A percentile compares a stretch with the other conserved stretches of the same genome.
These are phyloP conservation scores for Peromyscus leucopus DNA, from an alignment of 2,113 vertebrate genomes.

Conservation along the genomic window DNA sequence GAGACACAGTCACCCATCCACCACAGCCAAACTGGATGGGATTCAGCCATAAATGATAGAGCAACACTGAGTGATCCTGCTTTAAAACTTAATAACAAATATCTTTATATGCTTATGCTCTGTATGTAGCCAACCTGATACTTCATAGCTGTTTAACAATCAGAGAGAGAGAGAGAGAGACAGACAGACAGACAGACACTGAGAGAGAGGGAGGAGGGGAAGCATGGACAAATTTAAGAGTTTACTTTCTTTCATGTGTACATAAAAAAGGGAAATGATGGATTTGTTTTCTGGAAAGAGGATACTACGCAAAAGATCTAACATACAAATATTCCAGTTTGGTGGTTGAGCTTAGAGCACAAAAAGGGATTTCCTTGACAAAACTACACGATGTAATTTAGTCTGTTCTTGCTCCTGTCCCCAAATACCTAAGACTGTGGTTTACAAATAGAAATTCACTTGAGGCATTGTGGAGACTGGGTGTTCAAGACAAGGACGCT, in stretches of 20 bases:
- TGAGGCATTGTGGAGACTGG: neutral
- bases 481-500: neutral
- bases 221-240: neutral
- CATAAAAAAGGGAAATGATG: neutral
- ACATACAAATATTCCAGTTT: neutral
- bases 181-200: too few relatives aligned
- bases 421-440: neutral
- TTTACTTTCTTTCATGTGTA: neutral
- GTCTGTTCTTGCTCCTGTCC: neutral
- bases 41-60: slow-evolving; percentile 6
- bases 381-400: neutral
- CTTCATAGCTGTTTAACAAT: neutral
- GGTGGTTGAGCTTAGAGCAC: neutral
- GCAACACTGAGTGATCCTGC: neutral
- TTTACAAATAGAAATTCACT: neutral
- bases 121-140: neutral
- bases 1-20: slow-evolving; percentile 4
- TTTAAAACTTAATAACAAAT: slow-evolving; percentile 35
- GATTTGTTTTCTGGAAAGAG: slow-evolving; percentile 11
- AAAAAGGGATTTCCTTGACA: neutral
- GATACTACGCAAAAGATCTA: neutral
- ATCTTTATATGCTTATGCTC: neutral
- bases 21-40: neutral
- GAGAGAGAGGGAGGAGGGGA: accelerated
- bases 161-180: neutral